phyloP scores from a whole-genome alignment of 35 echinoderm and acorn worm genomes.

The Heliocidaris erythrogramma region DNA sequence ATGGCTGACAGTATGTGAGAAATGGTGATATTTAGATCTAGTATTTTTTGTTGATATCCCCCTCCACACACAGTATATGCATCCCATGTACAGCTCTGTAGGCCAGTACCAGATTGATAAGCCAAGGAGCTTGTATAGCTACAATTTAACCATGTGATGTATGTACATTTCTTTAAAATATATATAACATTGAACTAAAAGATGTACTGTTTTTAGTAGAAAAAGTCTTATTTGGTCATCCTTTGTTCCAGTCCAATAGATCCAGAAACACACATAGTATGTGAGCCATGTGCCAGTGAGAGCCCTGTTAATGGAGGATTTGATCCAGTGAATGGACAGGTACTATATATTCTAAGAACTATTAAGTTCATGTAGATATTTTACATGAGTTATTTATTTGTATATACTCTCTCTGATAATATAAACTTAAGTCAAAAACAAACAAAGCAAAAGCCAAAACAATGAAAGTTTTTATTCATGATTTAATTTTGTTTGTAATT shows the following conservation, averaged over 20 bases:
- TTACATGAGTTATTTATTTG: too few species aligned
- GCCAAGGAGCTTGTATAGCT: too few species aligned
- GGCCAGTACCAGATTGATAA: too few species aligned
- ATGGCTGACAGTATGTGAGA: too few species aligned
- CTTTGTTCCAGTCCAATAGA: constrained; percentile 65
- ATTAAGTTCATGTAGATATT: too few species aligned
- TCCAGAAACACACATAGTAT: constrained; percentile 64
- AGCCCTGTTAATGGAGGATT: constrained; percentile 80
- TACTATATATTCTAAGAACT: neutral
- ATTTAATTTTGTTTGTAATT: too few species aligned
- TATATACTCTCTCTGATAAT: neutral
- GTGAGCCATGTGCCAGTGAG: constrained; percentile 66
- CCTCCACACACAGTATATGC: too few species aligned
- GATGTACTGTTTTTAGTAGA: neutral
- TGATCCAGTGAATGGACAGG: constrained; percentile 79
- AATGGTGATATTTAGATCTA: too few species aligned
- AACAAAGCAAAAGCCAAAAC: neutral
- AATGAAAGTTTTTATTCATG: too few species aligned
- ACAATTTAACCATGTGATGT: neutral
- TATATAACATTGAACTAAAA: neutral
- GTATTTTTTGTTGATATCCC: too few species aligned
- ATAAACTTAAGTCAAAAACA: neutral
- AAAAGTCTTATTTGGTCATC: constrained; percentile 6
- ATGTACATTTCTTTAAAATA: neutral
- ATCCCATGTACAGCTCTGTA: too few species aligned